Percentiles rank a stretch among this genome's conserved stretches.
Conservation (phyloP, 1,140 invertebrate species). For the Chrysopa pallens region DNA sequence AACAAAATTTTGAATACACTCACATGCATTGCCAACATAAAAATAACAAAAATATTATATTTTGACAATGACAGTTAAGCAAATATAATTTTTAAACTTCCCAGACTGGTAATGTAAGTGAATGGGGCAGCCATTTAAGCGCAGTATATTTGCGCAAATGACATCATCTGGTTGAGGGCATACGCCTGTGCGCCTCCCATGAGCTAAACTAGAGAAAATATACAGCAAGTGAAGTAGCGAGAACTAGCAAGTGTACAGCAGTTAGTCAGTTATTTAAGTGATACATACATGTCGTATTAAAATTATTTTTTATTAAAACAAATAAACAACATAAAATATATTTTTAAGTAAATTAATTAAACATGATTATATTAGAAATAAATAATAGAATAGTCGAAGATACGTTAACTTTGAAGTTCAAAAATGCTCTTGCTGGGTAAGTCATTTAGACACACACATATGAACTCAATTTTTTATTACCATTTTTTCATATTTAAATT, state of each 20-base stretch:
- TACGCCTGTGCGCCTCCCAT: neutral
- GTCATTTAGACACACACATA: constrained; percentile 26
- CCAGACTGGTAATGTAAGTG: no score
- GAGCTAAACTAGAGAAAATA: no score
- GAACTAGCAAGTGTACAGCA: no score
- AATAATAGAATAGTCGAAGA: constrained; percentile 97
- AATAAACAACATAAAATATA: neutral
- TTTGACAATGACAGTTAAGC: no score
- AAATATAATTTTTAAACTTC: no score
- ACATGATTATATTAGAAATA: constrained; percentile 97
- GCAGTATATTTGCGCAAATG: neutral
- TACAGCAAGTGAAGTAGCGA: no score
- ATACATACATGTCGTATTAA: neutral
- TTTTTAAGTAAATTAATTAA: constrained; percentile 14
- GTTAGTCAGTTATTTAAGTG: neutral
- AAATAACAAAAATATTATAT: no score
- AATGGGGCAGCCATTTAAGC: no score
- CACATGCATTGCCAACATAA: no score
- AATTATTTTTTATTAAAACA: neutral
- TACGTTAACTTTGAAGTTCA: constrained; percentile 84
- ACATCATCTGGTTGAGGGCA: neutral
- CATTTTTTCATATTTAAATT: neutral
- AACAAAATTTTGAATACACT: no score
- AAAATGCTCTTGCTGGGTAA: constrained; percentile 87
- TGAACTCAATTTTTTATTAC: constrained; percentile 8